Evolutionary conservation across 2,113 vertebrate species (phyloP), one percentile per base, ranked within the genome.

Genomic region (Ancistrus triradiatus): DNA sequence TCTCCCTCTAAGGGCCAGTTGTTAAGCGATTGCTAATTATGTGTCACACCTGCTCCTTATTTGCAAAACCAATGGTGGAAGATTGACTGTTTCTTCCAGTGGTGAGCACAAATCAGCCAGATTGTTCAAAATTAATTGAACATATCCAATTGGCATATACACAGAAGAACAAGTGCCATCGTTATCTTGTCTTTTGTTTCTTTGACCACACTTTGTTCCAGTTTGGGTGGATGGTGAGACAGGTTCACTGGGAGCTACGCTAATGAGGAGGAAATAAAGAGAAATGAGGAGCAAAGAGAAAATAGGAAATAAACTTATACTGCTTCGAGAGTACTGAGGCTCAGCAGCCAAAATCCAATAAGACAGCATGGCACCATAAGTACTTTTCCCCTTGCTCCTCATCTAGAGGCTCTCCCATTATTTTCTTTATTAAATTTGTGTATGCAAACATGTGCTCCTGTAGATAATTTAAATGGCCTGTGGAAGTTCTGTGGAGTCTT

Each of bases 31-130:
- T 65, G 51, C 15, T 56, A 65, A 65, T 65, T 56, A 47, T 56
- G 47, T 46, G 46, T 56, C 33, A 65, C 63, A 65, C 63, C 63
- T 65, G 63, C 50, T 56, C 28, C 51, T 53, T 63, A 53, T 63
- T 63, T 63, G 38, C 38, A 44, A 18, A 47, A 65, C 42, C 55
- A 37, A 56, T 2, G 24, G 31, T 7, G 6, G n/a, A 65, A 56
- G 42, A 25, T 18, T 37, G 40, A 35, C 3, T 64, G 38, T 38
- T 51, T 44, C 27, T 24, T 44, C 33, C 19, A 17, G 15, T 28
- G 37, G 35, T 33, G 62, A 55, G 40, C 40, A 17, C 19, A 64
- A 64, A 55, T 46, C 3, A 47, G 51, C 42, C 24, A 27, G 14
- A 53, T 56, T 65, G 63, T 56, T 28, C 6, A 31, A 37, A 65